A percentile compares a stretch with the other conserved stretches of the same genome.
Evolutionary conservation across 2,888 invertebrate genomes (phyloP).

Genomic region (Tachina lurida): DNA sequence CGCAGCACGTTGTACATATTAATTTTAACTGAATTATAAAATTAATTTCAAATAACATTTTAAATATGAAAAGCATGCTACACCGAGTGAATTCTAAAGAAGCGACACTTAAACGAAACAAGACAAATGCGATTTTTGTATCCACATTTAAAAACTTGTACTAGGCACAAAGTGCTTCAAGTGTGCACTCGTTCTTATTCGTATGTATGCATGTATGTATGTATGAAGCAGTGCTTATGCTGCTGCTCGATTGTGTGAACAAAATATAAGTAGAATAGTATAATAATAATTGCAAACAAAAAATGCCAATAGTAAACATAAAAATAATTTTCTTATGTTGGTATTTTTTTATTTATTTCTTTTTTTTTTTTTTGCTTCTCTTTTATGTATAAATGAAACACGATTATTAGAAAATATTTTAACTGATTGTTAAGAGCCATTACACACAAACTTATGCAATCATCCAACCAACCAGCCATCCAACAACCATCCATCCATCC

Average conservation of each 20-base stretch:
- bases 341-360: slow-evolving; percentile 10
- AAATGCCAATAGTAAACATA: slow-evolving; percentile 18
- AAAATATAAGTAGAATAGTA: slow-evolving; percentile 36
- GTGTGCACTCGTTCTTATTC: slow-evolving; percentile 36
- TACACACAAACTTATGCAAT: slow-evolving; percentile 41
- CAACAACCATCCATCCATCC: slow-evolving; percentile 23
- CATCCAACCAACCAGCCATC: slow-evolving; percentile 24
- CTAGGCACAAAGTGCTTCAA: slow-evolving; percentile 32
- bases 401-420: slow-evolving; percentile 71
- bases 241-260: slow-evolving; percentile 40
- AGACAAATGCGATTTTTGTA: slow-evolving; percentile 51
- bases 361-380: neutral
- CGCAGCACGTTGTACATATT: slow-evolving; percentile 52
- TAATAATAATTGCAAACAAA: slow-evolving; percentile 62
- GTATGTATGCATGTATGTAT: neutral
- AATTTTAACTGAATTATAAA: slow-evolving; percentile 63
- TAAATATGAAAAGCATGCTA: slow-evolving; percentile 66
- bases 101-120: slow-evolving; percentile 30
- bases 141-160: slow-evolving; percentile 31
- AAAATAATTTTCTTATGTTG: slow-evolving; percentile 40
- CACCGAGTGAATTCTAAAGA: slow-evolving; percentile 56
- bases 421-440: slow-evolving; percentile 68
- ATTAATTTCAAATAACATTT: slow-evolving; percentile 67
- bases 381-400: slow-evolving; percentile 51
- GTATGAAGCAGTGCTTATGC: slow-evolving; percentile 7